A percentile compares a stretch with the other conserved stretches of the same genome.
These are phyloP conservation scores for Okapia johnstoni DNA, from an alignment of 2,113 vertebrate species.

Conservation along the genomic window DNA sequence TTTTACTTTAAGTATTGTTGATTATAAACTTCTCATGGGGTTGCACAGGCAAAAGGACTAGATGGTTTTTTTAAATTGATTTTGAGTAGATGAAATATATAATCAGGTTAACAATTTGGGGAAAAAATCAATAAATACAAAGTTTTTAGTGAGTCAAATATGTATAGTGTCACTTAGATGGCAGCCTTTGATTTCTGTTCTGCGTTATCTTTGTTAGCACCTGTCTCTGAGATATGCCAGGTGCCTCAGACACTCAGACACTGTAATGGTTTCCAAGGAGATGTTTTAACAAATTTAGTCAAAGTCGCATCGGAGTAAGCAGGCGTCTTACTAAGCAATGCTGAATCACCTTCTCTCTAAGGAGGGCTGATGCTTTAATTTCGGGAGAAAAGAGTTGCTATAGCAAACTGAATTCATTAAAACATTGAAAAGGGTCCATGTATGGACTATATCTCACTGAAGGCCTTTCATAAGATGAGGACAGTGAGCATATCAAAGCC, in stretches of 20 bases:
- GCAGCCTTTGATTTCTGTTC: conserved; percentile 10
- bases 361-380: neutral
- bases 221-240: neutral
- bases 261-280: conserved; percentile 75
- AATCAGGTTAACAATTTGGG: neutral
- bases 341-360: conserved; percentile 26
- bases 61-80: neutral
- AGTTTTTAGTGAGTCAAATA: neutral
- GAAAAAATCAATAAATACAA: neutral
- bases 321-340: conserved; percentile 54
- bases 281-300: conserved; percentile 51
- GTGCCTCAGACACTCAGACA: neutral
- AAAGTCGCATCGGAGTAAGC: neutral
- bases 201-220: neutral
- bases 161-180: neutral
- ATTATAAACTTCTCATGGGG: neutral
- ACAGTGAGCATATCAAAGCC: neutral
- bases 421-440: neutral
- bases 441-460: neutral
- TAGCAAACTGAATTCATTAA: neutral
- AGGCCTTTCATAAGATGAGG: neutral
- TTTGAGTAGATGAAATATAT: neutral
- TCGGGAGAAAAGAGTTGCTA: neutral
- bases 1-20: conserved; percentile 30
- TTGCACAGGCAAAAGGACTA: neutral